Percentiles rank a stretch among this genome's conserved stretches.
phyloP scores from a whole-genome alignment of 1,140 invertebrate genomes.

The Apolygus lucorum region DNA sequence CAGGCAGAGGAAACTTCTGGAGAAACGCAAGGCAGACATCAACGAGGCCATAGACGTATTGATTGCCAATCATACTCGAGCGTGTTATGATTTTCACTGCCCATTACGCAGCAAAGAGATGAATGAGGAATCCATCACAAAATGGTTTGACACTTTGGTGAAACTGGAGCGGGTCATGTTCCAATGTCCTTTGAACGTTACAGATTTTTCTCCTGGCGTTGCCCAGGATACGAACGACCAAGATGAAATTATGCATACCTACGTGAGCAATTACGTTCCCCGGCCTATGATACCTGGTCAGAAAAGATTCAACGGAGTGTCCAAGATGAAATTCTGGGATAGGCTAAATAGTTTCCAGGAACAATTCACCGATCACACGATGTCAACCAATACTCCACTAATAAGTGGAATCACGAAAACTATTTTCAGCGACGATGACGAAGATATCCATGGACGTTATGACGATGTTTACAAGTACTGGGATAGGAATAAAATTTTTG shows the following conservation, averaged over 20 bases:
- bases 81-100: background rate
- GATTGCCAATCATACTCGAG: background rate
- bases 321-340: background rate
- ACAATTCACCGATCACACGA: background rate
- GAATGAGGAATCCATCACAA: background rate
- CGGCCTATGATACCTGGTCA: background rate
- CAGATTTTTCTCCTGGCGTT: background rate
- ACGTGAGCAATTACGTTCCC: background rate
- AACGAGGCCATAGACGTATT: background rate
- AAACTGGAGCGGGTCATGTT: background rate
- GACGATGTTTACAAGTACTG: background rate
- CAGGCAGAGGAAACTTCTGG: background rate
- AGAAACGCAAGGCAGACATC: background rate
- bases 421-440: background rate
- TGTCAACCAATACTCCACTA: background rate
- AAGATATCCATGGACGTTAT: background rate
- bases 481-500: background rate
- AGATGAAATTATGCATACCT: background rate
- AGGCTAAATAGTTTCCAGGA: background rate
- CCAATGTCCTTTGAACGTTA: background rate
- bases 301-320: background rate
- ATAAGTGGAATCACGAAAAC: background rate
- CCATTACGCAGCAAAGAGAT: background rate
- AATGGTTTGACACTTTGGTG: slow-evolving; percentile 3
- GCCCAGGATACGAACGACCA: background rate